Conservation (phyloP, 2,113 vertebrate species). For the Pipa parva region DNA sequence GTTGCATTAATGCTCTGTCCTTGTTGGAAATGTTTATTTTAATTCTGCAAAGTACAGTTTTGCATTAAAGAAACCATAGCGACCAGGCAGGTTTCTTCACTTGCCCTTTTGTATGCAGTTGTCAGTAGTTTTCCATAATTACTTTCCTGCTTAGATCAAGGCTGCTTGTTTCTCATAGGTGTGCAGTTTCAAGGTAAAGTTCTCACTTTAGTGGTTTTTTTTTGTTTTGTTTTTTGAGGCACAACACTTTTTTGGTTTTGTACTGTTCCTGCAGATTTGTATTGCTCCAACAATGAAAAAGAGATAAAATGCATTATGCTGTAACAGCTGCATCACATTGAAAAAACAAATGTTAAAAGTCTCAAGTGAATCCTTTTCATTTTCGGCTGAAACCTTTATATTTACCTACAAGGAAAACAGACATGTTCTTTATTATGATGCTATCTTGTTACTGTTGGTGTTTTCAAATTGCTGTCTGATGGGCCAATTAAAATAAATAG, state of each 20-base stretch:
- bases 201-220: background rate
- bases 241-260: background rate
- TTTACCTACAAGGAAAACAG: background rate
- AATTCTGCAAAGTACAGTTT: no score
- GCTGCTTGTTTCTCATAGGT: conserved; percentile 1
- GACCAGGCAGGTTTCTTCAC: no score
- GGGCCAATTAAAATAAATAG: conserved; percentile 10
- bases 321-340: no score
- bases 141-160: background rate
- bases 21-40: no score
- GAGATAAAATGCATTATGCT: background rate
- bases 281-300: background rate
- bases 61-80: no score
- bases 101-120: no score
- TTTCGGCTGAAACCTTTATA: no score
- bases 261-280: conserved; percentile 6
- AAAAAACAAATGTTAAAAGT: background rate
- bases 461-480: background rate
- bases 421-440: background rate
- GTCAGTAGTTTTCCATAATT: background rate
- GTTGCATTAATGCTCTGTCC: no score
- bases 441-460: background rate
- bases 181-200: background rate
- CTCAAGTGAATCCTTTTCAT: background rate
- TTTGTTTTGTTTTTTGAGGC: background rate